Evolutionary conservation across 2,797 vertebrate species (phyloP), one percentile per base, ranked within the genome.

Genomic region (Schizothorax lantsangensis): DNA sequence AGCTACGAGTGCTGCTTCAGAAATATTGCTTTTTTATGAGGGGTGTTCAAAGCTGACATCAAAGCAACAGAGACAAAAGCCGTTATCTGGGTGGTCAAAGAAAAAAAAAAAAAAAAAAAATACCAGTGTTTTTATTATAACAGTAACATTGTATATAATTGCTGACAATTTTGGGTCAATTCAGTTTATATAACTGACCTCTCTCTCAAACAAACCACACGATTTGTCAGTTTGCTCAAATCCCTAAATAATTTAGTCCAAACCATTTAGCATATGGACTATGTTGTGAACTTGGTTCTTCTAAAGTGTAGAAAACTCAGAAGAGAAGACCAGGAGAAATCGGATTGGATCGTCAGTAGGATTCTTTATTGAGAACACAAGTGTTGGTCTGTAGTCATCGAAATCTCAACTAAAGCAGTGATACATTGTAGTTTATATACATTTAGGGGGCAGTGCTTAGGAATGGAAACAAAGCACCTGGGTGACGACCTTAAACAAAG

Each of bases 51-150:
- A 73, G 49, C 30, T 21, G 43, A 57, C 38, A 77, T 40, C 47
- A 86, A 77, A 75, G 40, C 64, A 80, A 75, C 49, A 73, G 15
- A 64, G 23, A 81, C 72, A 68, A 82, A 57, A 86, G 62, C 33
- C 9, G 3, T 86, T 81, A 84, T 77, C 66, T 87, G 54, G 40
- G 47, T 86, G 74, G 38, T 75, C 81, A 78, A 15, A 11, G 5
- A 19, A 64, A 33, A 47, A 75, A 54, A 11, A 8, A 45, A 14
- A 71, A n/a, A 30, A 9, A 45, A 10, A 33, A 49, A 33, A 19
- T 47, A 33, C 4, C 10, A 40, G 1, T 47, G 14, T 19, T 14
- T 72, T 73, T 30, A 72, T 15, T 47, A 26, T 64, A 64, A 64
- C 59, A 30, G 12, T 64, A 64, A 5, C 26, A 14, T n/a, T 14